Base-by-base conservation (phyloP, 2,888 invertebrate genomes). In the Acronicta alni region DNA sequence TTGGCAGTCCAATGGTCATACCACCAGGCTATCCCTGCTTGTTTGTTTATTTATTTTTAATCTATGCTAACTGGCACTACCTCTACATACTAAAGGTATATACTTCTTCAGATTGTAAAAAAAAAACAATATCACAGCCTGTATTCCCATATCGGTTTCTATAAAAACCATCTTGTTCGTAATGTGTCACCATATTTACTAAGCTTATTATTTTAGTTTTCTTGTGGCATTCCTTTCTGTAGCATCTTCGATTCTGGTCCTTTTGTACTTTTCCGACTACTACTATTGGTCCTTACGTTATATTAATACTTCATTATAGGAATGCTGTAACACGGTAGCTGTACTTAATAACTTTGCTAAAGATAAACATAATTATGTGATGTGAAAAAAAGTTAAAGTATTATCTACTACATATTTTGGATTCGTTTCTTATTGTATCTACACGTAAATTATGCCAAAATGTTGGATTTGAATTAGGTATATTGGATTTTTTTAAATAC, bases 111-210 rank as follows among this genome's bases (percentile, higher is more conserved):
- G 41, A 70, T 56, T 53, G 56, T 37, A 56, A 53, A 48, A 56
- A 56, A 53, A 48, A 56, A 41, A 53, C 52, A 45, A 53, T 61
- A 52, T 42, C 18, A 37, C 44, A 54, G 59, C 62, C 47, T 20
- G 70, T 62, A 57, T 49, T 17, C 18, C 68, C 53, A 8, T 62
- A 54, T 0, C 12, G 6, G 53, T 32, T 10, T 0, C 4, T 0
- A 46, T 35, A 72, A 71, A 71, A 71, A 72, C 46, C n/a, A 16
- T 47, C 57, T 39, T 47, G 57, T 45, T 15, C 43, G 41, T 35
- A 32, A 51, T 43, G 49, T 41, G 48, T 57, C 32, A 14, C 57
- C 54, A 70, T 70, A 60, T 32, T 47, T 26, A n/a, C 30, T 10
- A 26, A 0, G 18, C 30, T 64, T 46, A 70, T 54, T 54, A 67